Conservation (phyloP, 1,140 invertebrate species). For the Spodoptera frugiperda region DNA sequence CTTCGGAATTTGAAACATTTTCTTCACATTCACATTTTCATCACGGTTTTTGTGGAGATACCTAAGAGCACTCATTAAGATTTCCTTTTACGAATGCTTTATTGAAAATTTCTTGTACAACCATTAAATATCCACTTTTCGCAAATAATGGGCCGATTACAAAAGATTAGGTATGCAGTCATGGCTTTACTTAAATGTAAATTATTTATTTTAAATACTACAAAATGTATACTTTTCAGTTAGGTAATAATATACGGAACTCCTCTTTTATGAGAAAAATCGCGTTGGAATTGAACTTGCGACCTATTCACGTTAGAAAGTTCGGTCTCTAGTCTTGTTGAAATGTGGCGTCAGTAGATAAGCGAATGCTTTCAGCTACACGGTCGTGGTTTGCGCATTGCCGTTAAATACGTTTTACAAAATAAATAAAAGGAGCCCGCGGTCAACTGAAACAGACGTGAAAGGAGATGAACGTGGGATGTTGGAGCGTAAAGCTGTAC, state of each 20-base stretch:
- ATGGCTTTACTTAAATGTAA: too few relatives aligned
- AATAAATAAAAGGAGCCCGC: constrained; percentile 6
- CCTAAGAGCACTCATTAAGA: too few relatives aligned
- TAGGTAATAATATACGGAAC: too few relatives aligned
- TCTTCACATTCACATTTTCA: not conserved
- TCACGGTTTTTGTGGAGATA: constrained; percentile 11
- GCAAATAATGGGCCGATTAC: too few relatives aligned
- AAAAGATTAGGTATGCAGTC: too few relatives aligned
- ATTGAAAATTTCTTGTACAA: too few relatives aligned
- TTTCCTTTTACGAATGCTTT: constrained; percentile 18
- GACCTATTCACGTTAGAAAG: constrained; percentile 4
- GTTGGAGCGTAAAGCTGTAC: not conserved
- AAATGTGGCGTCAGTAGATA: constrained; percentile 16
- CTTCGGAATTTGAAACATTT: not conserved
- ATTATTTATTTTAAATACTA: too few relatives aligned
- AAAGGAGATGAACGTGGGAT: not conserved
- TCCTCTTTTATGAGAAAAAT: too few relatives aligned
- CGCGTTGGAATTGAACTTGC: not conserved
- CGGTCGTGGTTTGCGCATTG: constrained; percentile 16
- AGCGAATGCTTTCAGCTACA: constrained; percentile 5
- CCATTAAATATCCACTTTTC: too few relatives aligned
- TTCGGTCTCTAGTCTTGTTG: not conserved
- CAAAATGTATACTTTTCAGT: too few relatives aligned
- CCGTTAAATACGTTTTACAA: constrained; percentile 10
- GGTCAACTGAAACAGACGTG: not conserved